phyloP scores from a whole-genome alignment of 2,797 vertebrate genomes.

The Acanthurus tractus region DNA sequence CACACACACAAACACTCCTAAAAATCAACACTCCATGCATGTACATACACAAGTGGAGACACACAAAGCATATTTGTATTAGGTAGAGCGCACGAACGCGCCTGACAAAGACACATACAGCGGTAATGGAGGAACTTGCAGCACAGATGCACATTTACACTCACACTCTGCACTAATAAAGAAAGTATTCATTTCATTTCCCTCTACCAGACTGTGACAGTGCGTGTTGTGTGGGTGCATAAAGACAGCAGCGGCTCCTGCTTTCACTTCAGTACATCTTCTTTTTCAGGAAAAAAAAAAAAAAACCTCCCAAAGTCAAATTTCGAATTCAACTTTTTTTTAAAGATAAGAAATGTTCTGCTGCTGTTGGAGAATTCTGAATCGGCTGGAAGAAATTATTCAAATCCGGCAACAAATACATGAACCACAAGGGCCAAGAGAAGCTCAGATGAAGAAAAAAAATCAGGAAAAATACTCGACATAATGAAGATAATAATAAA shows the following conservation, averaged over 20 bases:
- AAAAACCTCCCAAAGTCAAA: conserved; percentile 10
- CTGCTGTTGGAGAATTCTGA: conserved; percentile 9
- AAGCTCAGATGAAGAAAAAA: background rate
- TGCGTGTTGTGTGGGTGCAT: conserved; percentile 41
- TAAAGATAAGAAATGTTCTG: conserved; percentile 6
- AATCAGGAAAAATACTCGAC: background rate
- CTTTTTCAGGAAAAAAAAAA: background rate
- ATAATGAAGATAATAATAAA: background rate
- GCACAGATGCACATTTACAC: conserved; percentile 34
- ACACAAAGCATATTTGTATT: conserved; percentile 23
- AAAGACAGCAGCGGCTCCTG: conserved; percentile 36
- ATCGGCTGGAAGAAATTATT: conserved; percentile 23
- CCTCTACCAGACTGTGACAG: conserved; percentile 27
- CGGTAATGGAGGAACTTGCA: conserved; percentile 20
- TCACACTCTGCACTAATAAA: conserved; percentile 45
- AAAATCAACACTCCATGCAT: conserved; percentile 31
- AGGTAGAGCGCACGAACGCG: background rate
- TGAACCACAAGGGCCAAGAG: background rate
- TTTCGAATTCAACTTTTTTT: conserved; percentile 20
- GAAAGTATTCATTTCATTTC: conserved; percentile 55
- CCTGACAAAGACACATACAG: conserved; percentile 20
- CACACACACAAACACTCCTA: background rate
- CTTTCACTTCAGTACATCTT: conserved; percentile 35
- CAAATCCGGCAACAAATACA: background rate
- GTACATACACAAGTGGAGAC: background rate